These are phyloP conservation scores for Notamacropus eugenii DNA, from an alignment of 2,797 vertebrate species.

Conservation along the genomic window DNA sequence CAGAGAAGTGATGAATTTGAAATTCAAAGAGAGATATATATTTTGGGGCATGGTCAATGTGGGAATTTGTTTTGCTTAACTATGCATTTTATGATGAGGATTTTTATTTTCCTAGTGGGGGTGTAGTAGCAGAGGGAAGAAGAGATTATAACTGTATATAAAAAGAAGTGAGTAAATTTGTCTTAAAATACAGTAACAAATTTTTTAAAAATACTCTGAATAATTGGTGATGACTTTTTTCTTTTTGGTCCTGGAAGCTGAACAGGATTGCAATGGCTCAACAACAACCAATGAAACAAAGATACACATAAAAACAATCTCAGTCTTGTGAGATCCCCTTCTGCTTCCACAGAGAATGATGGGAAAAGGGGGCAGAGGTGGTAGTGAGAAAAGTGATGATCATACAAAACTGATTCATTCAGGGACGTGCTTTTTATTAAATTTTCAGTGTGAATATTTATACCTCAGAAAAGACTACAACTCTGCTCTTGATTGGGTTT, in stretches of 20 bases:
- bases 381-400: background rate
- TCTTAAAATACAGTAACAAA: background rate
- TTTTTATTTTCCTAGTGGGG: background rate
- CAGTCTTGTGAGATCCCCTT: background rate
- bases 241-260: background rate
- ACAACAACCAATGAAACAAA: background rate
- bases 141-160: background rate
- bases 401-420: background rate
- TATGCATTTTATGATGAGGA: background rate
- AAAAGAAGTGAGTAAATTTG: background rate
- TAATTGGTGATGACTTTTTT: background rate
- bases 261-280: background rate
- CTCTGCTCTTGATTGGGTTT: background rate
- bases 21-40: background rate
- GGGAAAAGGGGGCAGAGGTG: background rate
- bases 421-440: background rate
- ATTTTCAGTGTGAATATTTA: background rate
- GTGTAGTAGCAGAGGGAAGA: background rate
- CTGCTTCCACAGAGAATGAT: background rate
- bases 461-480: background rate
- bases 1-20: background rate
- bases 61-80: background rate
- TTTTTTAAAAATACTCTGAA: background rate
- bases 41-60: background rate
- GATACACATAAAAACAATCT: background rate